A percentile compares a stretch with the other conserved stretches of the same genome.
Evolutionary conservation across 37 sponge, comb jelly and placozoan species (phyloP).

Genomic region (Corticium candelabrum): DNA sequence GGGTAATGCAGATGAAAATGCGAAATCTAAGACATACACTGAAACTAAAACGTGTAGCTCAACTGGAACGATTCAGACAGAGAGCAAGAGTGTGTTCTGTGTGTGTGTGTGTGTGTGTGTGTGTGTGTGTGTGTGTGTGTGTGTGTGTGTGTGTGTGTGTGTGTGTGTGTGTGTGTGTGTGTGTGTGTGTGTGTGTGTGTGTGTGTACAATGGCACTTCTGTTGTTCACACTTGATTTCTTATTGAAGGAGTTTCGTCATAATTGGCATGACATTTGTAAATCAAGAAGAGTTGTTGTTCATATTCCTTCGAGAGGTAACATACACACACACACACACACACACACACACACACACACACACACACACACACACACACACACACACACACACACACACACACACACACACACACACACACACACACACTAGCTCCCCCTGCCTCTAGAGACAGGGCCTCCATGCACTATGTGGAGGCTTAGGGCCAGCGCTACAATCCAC

Average conservation of each 20-base stretch:
- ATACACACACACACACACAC: neutral
- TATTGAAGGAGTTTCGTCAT: slow-evolving; percentile 18
- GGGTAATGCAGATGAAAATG: slow-evolving; percentile 59
- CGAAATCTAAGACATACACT: slow-evolving; percentile 27
- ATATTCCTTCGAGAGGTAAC: slow-evolving; percentile 58
- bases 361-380: neutral
- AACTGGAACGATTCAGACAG: slow-evolving; percentile 17
- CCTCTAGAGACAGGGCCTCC: too few relatives aligned
- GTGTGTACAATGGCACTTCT: neutral
- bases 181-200: slow-evolving; percentile 5
- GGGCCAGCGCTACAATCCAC: neutral
- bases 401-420: neutral
- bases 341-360: neutral
- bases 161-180: slow-evolving; percentile 5
- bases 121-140: slow-evolving; percentile 5
- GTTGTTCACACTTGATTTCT: neutral
- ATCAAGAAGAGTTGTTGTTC: slow-evolving; percentile 45
- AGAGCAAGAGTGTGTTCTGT: neutral
- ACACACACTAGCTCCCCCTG: too few relatives aligned
- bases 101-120: slow-evolving; percentile 3
- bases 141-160: slow-evolving; percentile 5
- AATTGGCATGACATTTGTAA: slow-evolving; percentile 40
- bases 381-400: neutral
- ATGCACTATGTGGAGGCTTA: too few relatives aligned
- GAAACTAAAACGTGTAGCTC: slow-evolving; percentile 27